Conservation (phyloP, 2,888 invertebrate genomes). For the Caenorhabditis sp. region DNA sequence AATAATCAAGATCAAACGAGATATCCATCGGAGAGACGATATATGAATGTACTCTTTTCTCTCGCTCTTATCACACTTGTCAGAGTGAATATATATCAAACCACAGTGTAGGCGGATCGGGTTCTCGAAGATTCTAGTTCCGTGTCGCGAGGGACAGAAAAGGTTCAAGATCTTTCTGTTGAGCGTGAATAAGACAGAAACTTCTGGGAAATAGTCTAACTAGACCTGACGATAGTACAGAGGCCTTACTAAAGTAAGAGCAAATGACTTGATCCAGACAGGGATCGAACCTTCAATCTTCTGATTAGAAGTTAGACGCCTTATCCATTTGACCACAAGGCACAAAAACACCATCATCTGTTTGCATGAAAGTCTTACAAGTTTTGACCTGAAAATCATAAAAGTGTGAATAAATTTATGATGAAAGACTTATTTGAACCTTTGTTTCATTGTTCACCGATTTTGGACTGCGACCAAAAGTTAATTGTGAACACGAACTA, state of each 20-base stretch:
- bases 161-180: conserved; percentile 22
- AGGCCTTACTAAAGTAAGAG: too few relatives aligned
- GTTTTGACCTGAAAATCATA: neutral
- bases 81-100: conserved; percentile 9
- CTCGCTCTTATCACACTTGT: conserved; percentile 2
- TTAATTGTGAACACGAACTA: neutral
- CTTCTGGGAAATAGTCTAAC: neutral
- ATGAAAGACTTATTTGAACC: neutral
- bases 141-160: neutral
- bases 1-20: neutral
- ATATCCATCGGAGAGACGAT: neutral
- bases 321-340: conserved; percentile 83
- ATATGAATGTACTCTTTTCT: conserved; percentile 14
- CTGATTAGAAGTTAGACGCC: conserved; percentile 83
- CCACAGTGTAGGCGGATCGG: neutral
- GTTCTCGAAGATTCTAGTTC: conserved; percentile 20
- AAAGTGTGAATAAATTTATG: too few relatives aligned
- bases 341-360: conserved; percentile 26
- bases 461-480: too few relatives aligned
- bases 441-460: conserved; percentile 3
- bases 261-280: conserved; percentile 65
- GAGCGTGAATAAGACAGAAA: neutral
- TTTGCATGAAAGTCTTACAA: too few relatives aligned
- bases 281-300: conserved; percentile 82
- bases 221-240: too few relatives aligned